phyloP scores from a whole-genome alignment of 2,113 vertebrate species.

The Cavia aperea region DNA sequence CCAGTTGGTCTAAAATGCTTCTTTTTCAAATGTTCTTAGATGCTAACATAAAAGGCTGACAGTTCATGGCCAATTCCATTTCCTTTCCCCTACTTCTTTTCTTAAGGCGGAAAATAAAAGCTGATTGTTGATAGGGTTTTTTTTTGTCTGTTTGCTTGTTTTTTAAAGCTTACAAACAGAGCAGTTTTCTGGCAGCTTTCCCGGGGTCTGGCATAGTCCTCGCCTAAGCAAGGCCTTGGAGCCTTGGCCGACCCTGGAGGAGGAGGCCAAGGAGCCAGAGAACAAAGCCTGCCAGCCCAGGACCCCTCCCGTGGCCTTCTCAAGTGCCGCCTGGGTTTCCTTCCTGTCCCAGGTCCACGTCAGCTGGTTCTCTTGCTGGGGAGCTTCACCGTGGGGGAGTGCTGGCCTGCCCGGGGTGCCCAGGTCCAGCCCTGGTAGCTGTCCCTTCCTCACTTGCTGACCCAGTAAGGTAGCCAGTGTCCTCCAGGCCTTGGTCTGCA shows the following conservation, averaged over 20 bases:
- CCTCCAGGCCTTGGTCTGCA: background rate
- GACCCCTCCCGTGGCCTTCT: background rate
- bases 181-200: accelerated
- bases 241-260: background rate
- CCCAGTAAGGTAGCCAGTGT: background rate
- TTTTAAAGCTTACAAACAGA: background rate
- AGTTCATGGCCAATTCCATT: background rate
- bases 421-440: background rate
- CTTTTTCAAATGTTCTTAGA: background rate
- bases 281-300: background rate
- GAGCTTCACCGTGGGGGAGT: background rate
- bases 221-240: background rate
- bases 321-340: background rate
- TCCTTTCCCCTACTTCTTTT: background rate
- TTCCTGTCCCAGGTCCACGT: background rate
- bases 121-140: background rate
- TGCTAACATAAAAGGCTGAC: background rate
- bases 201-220: background rate
- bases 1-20: background rate
- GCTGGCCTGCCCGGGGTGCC: background rate
- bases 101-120: background rate
- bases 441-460: background rate
- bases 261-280: background rate
- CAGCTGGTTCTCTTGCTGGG: background rate
- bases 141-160: background rate